phyloP scores from a whole-genome alignment of 2,113 vertebrate genomes.

The Oncorhynchus gorbuscha region DNA sequence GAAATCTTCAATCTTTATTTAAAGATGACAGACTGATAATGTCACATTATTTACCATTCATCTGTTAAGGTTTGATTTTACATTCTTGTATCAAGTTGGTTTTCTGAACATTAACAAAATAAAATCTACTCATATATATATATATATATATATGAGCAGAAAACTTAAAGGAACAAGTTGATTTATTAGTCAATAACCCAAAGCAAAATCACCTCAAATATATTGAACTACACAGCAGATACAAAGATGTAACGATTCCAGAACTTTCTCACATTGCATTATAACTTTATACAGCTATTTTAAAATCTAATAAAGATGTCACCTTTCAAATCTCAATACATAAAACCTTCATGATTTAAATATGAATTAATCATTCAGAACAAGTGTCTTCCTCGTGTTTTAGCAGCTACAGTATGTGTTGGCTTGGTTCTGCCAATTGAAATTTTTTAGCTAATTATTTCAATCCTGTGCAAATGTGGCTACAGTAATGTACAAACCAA shows the following conservation, averaged over 20 bases:
- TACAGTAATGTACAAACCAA: not conserved
- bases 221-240: conserved; percentile 64
- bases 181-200: conserved; percentile 70
- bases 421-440: conserved; percentile 6
- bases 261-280: conserved; percentile 42
- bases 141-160: not conserved
- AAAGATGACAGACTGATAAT: not conserved
- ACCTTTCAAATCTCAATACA: conserved; percentile 28
- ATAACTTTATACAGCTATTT: too few relatives aligned
- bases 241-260: conserved; percentile 67
- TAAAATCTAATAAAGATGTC: conserved; percentile 38
- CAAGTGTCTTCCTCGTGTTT: conserved; percentile 33
- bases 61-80: too few relatives aligned
- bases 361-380: conserved; percentile 19
- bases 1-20: not conserved
- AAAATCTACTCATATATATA: not conserved
- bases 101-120: not conserved
- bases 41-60: not conserved
- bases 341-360: conserved; percentile 41
- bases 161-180: conserved; percentile 40
- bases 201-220: conserved; percentile 63
- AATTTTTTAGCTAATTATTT: not conserved
- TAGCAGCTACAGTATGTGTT: conserved; percentile 23
- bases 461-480: not conserved
- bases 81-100: not conserved